Evolutionary conservation across 1,140 invertebrate species (phyloP), one percentile per base, ranked within the genome.

Genomic region (Meloidogyne chitwoodi): DNA sequence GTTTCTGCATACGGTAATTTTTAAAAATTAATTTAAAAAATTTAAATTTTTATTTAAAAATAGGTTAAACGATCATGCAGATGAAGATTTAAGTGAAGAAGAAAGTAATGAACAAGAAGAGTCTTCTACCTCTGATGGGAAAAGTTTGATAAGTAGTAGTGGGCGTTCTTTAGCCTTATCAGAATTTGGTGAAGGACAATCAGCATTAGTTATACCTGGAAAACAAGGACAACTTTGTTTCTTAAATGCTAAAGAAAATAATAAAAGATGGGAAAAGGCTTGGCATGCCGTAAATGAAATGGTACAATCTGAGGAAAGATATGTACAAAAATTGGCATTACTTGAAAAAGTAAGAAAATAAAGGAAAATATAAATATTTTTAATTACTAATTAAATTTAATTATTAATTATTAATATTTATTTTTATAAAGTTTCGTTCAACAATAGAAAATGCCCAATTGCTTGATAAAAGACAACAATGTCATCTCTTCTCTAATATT

Each of bases 271-370:
- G 56, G 77, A 78, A 41, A 78, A 78, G 67, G 81, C 81, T 16
- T 82, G 83, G 80, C 81, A 82, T 66, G 82, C 81, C 10, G 81
- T 82, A 10, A 82, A 83, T 38, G 81, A 82, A 78, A 74, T 82
- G 31, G 81, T 84, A n/a, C 83, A 84, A 48, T 81, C 77, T 31
- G 81, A 82, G 38, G 70, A 64, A 11, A 44, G 81, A 64, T 82
- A 82, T 76, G 82, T 82, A 48, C 83, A 84, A 62, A 82, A 82
- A 38, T 70, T 82, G 24, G 74, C 27, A 29, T 66, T 82, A 29
- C 70, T 82, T 14, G 81, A 82, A 31, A 84, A 84, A 64, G 82
- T 81, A 29, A 4, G 63, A n/a, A 44, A n/a, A 24, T 29, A 19
- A 67, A 24, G n/a, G n/a, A n/a, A n/a, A n/a, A n/a, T n/a, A n/a